A percentile compares a stretch with the other conserved stretches of the same genome.
Conservation (phyloP, 2,797 vertebrate genomes). For the Rallus crepitans region DNA sequence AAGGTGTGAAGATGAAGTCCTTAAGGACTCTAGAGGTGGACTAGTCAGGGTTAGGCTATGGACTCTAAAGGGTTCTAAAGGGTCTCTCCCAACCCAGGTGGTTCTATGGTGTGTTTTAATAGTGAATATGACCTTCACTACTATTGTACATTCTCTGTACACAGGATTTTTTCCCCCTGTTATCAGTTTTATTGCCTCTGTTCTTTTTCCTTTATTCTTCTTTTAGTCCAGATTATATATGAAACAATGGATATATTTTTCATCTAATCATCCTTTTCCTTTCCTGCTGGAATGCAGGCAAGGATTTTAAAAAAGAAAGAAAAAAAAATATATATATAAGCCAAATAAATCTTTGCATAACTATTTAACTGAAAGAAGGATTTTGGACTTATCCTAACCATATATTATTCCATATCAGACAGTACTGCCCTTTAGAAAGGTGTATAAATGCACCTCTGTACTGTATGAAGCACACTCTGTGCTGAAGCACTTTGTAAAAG, state of each 20-base stretch:
- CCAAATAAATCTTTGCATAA: not conserved
- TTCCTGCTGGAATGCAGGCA: not conserved
- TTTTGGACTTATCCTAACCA: not conserved
- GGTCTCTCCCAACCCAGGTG: no score
- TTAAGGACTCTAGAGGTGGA: no score
- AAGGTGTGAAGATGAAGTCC: no score
- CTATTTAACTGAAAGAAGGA: not conserved
- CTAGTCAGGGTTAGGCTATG: no score
- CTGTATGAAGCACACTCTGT: not conserved
- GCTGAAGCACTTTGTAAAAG: not conserved
- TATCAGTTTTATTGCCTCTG: not conserved
- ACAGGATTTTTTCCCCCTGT: not conserved
- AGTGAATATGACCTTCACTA: not conserved
- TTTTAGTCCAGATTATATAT: not conserved
- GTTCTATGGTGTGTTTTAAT: not conserved
- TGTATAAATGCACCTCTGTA: not conserved
- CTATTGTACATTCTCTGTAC: not conserved
- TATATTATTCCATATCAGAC: not conserved
- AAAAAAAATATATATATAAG: no score
- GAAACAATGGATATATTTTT: not conserved
- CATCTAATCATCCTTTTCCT: not conserved
- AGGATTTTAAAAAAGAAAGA: not conserved
- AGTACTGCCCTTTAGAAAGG: not conserved
- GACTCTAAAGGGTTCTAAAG: no score
- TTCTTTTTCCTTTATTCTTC: not conserved